Percentiles rank a stretch among this genome's conserved stretches.
phyloP scores from a whole-genome alignment of 2,113 vertebrate genomes.

The Plecturocebus donacophilus region DNA sequence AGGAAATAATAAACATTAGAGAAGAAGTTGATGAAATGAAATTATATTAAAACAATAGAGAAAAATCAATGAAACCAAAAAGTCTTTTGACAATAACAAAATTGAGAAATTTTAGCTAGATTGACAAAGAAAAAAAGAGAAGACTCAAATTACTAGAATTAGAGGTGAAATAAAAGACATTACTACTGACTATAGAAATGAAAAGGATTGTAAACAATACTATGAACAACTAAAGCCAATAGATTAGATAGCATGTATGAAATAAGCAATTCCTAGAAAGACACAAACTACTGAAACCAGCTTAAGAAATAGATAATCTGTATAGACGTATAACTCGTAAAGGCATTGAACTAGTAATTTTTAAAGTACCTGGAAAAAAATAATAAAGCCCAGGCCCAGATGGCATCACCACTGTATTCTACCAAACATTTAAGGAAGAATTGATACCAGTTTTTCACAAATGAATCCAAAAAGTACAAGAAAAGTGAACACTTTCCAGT shows the following conservation, averaged over 20 bases:
- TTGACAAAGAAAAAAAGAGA: background rate
- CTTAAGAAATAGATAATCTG: background rate
- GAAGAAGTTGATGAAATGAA: slow-evolving; percentile 4
- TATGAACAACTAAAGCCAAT: background rate
- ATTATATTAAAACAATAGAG: background rate
- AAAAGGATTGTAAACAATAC: background rate
- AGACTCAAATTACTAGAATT: background rate
- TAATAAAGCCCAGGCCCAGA: background rate
- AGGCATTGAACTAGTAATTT: background rate
- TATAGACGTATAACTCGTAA: background rate
- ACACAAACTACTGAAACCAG: background rate
- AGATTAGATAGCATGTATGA: background rate
- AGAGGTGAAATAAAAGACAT: background rate
- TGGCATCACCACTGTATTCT: background rate
- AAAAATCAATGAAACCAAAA: slow-evolving; percentile 11
- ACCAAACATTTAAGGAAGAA: background rate
- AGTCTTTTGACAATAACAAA: slow-evolving; percentile 19
- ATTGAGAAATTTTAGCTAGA: background rate
- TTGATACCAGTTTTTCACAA: background rate
- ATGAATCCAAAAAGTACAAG: background rate
- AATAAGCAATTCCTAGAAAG: background rate
- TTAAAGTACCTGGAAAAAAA: background rate
- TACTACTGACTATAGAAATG: background rate
- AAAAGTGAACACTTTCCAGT: background rate
- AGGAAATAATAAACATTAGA: slow-evolving; percentile 30